Percentiles rank a stretch among this genome's conserved stretches.
Conservation (phyloP, 2,797 vertebrate species). For the Ptychadena robeensis region DNA sequence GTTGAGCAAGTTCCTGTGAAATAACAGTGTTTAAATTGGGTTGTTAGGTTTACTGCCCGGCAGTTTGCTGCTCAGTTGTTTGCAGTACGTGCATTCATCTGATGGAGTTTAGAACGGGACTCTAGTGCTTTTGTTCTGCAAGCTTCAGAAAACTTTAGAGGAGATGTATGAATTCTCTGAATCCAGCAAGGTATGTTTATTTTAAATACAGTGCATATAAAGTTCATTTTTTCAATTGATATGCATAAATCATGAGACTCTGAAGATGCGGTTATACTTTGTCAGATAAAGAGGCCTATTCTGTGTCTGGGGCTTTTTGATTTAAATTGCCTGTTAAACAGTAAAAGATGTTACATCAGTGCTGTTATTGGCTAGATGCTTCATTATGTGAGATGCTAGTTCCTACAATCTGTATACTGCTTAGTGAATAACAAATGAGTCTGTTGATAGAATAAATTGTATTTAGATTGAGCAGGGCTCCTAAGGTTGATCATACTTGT, state of each 20-base stretch:
- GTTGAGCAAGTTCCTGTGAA: slow-evolving; percentile 58
- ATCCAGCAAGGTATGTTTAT: slow-evolving; percentile 60
- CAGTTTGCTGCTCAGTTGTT: slow-evolving; percentile 62
- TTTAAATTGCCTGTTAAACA: background rate
- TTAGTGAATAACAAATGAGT: background rate
- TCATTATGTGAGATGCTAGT: background rate
- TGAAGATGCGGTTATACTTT: background rate
- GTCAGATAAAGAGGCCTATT: background rate
- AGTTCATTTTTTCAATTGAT: background rate
- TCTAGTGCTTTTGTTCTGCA: slow-evolving; percentile 13
- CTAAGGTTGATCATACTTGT: too few species aligned
- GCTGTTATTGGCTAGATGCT: background rate
- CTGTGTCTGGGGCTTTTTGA: background rate
- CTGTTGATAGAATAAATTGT: slow-evolving; percentile 1
- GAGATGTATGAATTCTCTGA: slow-evolving; percentile 60
- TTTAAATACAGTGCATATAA: background rate
- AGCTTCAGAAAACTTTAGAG: slow-evolving; percentile 30
- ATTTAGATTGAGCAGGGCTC: background rate
- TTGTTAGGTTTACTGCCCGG: slow-evolving; percentile 60
- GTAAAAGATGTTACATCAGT: background rate
- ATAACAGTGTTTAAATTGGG: slow-evolving; percentile 37
- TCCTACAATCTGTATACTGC: background rate
- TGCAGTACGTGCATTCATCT: slow-evolving; percentile 50
- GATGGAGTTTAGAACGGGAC: slow-evolving; percentile 28
- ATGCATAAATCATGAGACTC: background rate